These are phyloP conservation scores for Papilio helenus DNA, from an alignment of 1,140 invertebrate species.

Conservation along the genomic window DNA sequence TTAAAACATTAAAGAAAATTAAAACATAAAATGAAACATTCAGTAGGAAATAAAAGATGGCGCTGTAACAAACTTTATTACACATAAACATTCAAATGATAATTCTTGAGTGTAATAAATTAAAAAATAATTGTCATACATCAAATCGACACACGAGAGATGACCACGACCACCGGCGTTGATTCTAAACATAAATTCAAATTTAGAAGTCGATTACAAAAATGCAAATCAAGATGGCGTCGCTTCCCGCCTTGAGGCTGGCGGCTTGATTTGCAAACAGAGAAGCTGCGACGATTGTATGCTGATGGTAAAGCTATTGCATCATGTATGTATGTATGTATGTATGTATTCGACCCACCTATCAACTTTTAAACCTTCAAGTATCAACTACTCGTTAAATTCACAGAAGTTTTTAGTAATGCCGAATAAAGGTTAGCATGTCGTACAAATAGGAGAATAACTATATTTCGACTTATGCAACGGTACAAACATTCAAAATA, in stretches of 20 bases:
- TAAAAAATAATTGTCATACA: background rate
- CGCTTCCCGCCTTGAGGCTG: constrained; percentile 53
- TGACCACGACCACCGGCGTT: constrained; percentile 50
- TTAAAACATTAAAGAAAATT: background rate
- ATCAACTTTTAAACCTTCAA: background rate
- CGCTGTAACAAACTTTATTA: background rate
- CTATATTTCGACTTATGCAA: background rate
- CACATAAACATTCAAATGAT: background rate
- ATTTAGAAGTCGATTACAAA: constrained; percentile 65
- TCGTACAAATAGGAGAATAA: background rate
- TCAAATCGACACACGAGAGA: constrained; percentile 25
- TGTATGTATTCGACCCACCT: background rate
- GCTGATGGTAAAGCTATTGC: constrained; percentile 58
- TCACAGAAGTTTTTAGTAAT: background rate
- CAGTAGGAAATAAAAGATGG: background rate
- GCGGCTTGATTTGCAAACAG: constrained; percentile 72
- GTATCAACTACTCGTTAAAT: background rate
- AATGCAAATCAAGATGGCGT: constrained; percentile 67
- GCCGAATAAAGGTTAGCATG: background rate
- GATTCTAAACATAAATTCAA: constrained; percentile 49
- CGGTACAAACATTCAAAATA: constrained; percentile 57
- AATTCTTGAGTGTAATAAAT: constrained; percentile 6
- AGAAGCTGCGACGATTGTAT: constrained; percentile 71
- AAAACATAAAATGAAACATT: background rate
- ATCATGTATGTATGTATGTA: constrained; percentile 8